These are phyloP conservation scores for Aplodontia rufa DNA, from an alignment of 2,113 vertebrate species.

Conservation along the genomic window DNA sequence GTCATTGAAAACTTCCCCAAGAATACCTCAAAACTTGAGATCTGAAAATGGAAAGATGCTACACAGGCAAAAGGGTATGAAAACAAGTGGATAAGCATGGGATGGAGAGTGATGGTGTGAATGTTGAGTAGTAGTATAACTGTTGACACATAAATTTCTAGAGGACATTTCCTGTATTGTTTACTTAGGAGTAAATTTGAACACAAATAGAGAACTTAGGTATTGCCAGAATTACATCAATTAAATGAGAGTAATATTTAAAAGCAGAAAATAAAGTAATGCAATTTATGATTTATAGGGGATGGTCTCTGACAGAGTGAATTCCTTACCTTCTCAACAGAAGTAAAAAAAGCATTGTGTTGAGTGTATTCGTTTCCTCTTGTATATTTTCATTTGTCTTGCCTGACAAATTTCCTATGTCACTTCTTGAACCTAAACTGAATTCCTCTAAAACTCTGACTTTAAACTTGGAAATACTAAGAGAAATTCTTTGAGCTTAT, in stretches of 20 bases:
- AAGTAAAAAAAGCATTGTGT: neutral
- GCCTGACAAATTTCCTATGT: neutral
- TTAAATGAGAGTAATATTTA: neutral
- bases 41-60: neutral
- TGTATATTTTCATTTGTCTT: neutral
- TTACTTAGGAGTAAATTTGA: neutral
- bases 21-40: neutral
- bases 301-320: neutral
- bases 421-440: neutral
- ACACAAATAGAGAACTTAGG: neutral
- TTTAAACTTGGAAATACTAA: neutral
- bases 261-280: neutral
- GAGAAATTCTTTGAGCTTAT: neutral
- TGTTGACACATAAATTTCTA: neutral
- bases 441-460: neutral
- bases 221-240: neutral
- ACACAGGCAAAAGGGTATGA: neutral
- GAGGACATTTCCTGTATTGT: neutral
- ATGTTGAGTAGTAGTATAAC: too few species aligned
- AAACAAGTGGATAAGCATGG: neutral
- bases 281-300: neutral
- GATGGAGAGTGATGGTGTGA: neutral
- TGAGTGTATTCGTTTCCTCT: neutral
- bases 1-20: neutral
- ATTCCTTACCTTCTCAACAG: too few species aligned